Evolutionary conservation across 2,888 invertebrate genomes (phyloP).

Genomic region (Alsophila aescularia): DNA sequence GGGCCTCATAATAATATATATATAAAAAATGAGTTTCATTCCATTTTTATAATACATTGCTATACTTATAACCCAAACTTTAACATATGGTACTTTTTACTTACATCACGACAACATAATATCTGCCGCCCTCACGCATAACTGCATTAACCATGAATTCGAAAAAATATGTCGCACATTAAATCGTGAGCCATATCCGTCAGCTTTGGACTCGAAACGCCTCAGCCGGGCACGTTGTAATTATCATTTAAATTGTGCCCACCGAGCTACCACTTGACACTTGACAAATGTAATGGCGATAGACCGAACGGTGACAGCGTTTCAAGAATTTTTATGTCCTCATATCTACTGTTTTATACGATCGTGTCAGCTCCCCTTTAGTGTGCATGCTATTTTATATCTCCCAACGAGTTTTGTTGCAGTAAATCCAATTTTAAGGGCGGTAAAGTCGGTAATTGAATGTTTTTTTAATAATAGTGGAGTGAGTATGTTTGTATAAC

Average conservation of each 20-base stretch:
- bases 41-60: too few relatives aligned
- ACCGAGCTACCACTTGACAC: constrained; percentile 77
- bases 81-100: too few relatives aligned
- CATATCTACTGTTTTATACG: constrained; percentile 81
- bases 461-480: constrained; percentile 3
- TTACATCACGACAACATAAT: neutral
- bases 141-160: constrained; percentile 13
- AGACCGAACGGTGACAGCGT: constrained; percentile 72
- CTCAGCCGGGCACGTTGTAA: constrained; percentile 65
- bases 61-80: too few relatives aligned
- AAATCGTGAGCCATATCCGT: constrained; percentile 46
- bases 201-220: constrained; percentile 34
- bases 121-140: constrained; percentile 4
- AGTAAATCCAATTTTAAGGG: constrained; percentile 11
- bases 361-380: constrained; percentile 74
- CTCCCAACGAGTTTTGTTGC: constrained; percentile 5
- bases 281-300: constrained; percentile 83
- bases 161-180: constrained; percentile 27
- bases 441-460: constrained; percentile 37
- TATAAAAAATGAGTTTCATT: too few relatives aligned
- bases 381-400: constrained; percentile 46
- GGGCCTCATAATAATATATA: too few relatives aligned
- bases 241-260: constrained; percentile 82
- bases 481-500: constrained; percentile 35
- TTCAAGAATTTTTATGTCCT: constrained; percentile 82